Conservation (phyloP, 2,113 vertebrate genomes). For the Bothrops jararaca region DNA sequence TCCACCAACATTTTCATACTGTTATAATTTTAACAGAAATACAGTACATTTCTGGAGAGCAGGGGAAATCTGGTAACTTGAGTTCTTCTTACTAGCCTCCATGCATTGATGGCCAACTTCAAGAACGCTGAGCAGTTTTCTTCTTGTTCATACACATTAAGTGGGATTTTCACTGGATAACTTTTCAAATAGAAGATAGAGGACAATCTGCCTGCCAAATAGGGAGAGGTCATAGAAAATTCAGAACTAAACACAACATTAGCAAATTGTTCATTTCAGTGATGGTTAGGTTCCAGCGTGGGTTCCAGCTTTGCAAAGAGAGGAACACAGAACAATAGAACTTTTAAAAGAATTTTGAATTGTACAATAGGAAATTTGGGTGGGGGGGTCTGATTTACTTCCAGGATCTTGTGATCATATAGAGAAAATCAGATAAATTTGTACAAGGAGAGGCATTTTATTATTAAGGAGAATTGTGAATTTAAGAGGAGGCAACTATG, state of each 20-base stretch:
- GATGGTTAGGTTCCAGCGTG: background rate
- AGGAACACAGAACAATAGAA: background rate
- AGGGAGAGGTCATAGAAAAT: background rate
- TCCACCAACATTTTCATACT: background rate
- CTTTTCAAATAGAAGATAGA: background rate
- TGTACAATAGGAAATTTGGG: background rate
- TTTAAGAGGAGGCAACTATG: background rate
- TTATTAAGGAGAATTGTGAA: background rate
- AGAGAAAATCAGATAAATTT: background rate
- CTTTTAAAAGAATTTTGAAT: background rate
- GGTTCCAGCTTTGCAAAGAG: background rate
- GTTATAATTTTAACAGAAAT: background rate
- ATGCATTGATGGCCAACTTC: background rate
- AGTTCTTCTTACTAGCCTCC: background rate
- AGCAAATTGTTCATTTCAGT: background rate
- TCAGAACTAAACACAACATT: background rate
- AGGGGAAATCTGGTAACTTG: background rate
- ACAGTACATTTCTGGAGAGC: background rate
- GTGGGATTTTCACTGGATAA: background rate
- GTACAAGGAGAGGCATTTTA: background rate
- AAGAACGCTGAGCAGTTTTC: background rate
- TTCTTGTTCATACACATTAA: background rate
- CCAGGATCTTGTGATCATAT: background rate
- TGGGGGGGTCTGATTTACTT: background rate
- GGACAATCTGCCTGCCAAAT: background rate